These are phyloP conservation scores for Neolamprologus multifasciatus DNA, from an alignment of 2,797 vertebrate genomes.

Conservation along the genomic window DNA sequence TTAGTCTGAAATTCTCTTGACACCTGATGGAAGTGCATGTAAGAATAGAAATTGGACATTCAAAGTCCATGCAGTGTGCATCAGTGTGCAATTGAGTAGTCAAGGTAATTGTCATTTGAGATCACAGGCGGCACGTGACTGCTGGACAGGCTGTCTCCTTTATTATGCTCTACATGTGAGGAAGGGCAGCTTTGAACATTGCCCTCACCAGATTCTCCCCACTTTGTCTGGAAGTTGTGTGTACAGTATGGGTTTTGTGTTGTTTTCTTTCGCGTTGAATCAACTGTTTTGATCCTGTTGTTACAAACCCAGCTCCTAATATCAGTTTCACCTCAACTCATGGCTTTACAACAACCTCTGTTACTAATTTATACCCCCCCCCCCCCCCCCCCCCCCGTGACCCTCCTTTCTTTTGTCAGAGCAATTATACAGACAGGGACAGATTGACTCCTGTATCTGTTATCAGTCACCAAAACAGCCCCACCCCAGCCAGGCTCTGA, in stretches of 20 bases:
- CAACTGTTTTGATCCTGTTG: background rate
- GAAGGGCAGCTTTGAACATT: background rate
- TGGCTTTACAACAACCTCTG: slow-evolving; percentile 34
- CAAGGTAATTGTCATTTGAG: background rate
- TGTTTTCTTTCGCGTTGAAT: background rate
- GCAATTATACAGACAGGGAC: background rate
- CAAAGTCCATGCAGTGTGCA: background rate
- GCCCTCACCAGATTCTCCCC: background rate
- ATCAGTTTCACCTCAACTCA: slow-evolving; percentile 13
- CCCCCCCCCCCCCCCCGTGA: background rate
- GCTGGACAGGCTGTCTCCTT: background rate
- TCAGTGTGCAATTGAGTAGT: background rate
- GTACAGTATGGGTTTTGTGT: background rate
- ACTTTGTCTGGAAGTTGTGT: background rate
- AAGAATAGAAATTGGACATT: background rate
- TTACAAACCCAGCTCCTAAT: background rate
- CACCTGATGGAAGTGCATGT: background rate
- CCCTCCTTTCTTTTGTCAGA: background rate
- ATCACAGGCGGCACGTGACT: background rate
- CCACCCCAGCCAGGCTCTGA: slow-evolving; percentile 32
- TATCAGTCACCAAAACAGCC: slow-evolving; percentile 10
- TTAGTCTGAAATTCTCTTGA: background rate
- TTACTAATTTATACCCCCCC: background rate
- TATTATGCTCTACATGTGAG: background rate
- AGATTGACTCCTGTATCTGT: slow-evolving; percentile 34